These are phyloP conservation scores for Drosophila ficusphila DNA, from an alignment of 1,140 invertebrate species.

Conservation along the genomic window DNA sequence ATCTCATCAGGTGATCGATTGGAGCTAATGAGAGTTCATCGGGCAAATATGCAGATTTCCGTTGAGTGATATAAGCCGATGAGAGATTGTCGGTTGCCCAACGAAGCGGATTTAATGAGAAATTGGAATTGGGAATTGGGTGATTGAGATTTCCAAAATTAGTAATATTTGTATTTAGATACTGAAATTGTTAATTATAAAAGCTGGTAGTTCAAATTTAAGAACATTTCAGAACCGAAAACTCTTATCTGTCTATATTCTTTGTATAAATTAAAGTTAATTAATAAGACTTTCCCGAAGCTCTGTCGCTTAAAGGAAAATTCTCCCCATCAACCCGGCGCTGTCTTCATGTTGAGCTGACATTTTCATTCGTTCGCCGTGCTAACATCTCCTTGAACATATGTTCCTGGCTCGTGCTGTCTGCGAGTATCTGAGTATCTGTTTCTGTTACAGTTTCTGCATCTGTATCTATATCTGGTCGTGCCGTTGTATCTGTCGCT, in stretches of 20 bases:
- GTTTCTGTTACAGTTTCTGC: not conserved
- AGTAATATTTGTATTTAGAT: no score
- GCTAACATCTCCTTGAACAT: conserved; percentile 43
- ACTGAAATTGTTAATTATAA: no score
- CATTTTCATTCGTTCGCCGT: conserved; percentile 36
- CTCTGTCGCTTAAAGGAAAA: not conserved
- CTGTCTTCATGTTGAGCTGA: conserved; percentile 17
- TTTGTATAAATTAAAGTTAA: not conserved
- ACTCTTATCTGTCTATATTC: not conserved
- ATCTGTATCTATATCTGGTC: not conserved
- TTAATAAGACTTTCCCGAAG: not conserved
- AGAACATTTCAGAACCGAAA: no score
- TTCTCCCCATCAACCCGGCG: not conserved
- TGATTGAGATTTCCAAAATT: not conserved
- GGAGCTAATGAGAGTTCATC: conserved; percentile 8
- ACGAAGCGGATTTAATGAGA: not conserved
- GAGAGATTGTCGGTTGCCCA: not conserved
- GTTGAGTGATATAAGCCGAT: not conserved
- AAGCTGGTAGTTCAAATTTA: no score
- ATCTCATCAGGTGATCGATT: conserved; percentile 37
- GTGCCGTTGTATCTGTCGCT: conserved; percentile 9
- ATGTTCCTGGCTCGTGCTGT: conserved; percentile 43
- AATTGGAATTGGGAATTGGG: not conserved
- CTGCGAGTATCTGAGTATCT: conserved; percentile 9
- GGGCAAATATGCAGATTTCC: not conserved